A percentile compares a stretch with the other conserved stretches of the same genome.
Conservation (phyloP, 2,888 invertebrate species). For the Eristalis tenax region DNA sequence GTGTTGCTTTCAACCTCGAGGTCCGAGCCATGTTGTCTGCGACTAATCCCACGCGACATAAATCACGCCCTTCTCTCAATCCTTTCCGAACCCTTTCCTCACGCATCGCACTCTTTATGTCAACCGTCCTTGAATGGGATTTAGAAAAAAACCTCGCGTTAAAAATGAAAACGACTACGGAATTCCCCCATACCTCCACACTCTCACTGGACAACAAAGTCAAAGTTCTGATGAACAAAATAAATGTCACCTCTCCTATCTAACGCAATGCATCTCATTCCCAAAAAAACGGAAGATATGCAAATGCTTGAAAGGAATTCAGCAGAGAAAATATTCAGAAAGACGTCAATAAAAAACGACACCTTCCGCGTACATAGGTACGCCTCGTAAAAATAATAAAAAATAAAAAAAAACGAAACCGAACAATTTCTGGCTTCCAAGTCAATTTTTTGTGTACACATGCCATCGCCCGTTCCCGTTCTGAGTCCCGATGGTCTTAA, state of each 20-base stretch:
- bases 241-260: neutral
- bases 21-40: neutral
- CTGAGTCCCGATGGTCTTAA: neutral
- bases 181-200: constrained; percentile 8
- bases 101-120: no score
- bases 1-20: neutral
- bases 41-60: neutral
- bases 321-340: neutral
- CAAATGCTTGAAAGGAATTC: neutral
- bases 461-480: neutral
- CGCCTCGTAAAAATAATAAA: constrained; percentile 4
- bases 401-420: neutral
- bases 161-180: no score
- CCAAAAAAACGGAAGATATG: constrained; percentile 4
- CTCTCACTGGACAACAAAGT: neutral
- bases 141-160: neutral
- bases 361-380: constrained; percentile 21
- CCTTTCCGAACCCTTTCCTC: neutral
- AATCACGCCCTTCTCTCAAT: neutral
- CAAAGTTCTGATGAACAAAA: neutral
- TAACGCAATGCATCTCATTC: neutral
- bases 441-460: constrained; percentile 25
- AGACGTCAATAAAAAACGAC: constrained; percentile 17
- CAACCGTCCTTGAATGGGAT: neutral
- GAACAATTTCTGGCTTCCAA: constrained; percentile 25